Conservation (phyloP, 2,888 invertebrate genomes). For the Labia minor region DNA sequence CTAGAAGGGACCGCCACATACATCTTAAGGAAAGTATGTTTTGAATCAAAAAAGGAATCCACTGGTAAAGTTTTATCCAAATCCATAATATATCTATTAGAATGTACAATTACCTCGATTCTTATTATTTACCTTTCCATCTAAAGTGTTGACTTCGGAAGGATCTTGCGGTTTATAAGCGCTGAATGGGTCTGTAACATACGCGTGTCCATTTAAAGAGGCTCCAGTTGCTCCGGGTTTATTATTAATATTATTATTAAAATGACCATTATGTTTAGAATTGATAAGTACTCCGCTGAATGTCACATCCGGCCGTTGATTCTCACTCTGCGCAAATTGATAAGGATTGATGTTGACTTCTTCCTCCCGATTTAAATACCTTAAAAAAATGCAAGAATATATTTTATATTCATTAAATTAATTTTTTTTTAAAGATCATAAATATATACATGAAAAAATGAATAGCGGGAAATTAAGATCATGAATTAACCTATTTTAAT, state of each 20-base stretch:
- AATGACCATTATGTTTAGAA: not conserved
- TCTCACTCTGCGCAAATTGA: not conserved
- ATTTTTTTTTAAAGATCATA: no score
- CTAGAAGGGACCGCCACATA: no score
- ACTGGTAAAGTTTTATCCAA: no score
- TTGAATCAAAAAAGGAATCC: no score
- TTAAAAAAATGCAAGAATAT: no score
- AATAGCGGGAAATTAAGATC: no score
- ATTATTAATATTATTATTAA: not conserved
- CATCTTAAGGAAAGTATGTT: no score
- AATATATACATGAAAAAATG: no score
- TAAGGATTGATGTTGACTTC: not conserved
- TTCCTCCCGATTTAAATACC: not conserved
- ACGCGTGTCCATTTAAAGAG: slow-evolving; percentile 28
- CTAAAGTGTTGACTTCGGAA: slow-evolving; percentile 42
- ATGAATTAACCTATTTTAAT: no score
- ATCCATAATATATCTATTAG: no score
- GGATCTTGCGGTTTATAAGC: slow-evolving; percentile 61
- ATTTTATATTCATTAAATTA: no score
- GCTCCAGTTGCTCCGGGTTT: slow-evolving; percentile 25
- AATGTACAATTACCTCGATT: no score
- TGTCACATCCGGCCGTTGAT: not conserved
- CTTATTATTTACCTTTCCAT: not conserved
- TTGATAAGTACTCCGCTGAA: not conserved
- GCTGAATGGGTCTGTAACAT: slow-evolving; percentile 51